These are phyloP conservation scores for Drosophila nebulosa DNA, from an alignment of 1,140 invertebrate genomes.

Conservation along the genomic window DNA sequence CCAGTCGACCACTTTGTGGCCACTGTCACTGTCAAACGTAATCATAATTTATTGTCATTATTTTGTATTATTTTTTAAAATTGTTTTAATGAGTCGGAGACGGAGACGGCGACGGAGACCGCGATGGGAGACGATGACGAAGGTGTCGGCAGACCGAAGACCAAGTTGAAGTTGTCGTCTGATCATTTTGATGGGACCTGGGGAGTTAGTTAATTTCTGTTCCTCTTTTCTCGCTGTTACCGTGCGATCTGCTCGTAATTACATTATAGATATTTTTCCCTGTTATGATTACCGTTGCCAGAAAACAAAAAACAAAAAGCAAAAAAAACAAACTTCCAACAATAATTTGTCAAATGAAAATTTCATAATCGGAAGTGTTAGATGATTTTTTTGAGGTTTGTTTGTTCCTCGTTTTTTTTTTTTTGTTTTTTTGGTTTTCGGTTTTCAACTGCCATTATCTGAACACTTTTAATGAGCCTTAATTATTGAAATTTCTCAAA, in stretches of 20 bases:
- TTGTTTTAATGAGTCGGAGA: conserved; percentile 74
- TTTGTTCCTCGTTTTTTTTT: conserved; percentile 7
- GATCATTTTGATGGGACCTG: conserved; percentile 43
- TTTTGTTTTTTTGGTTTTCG: neutral
- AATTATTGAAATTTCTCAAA: conserved; percentile 78
- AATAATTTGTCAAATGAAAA: conserved; percentile 67
- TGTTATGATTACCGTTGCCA: conserved; percentile 63
- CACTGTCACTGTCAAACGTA: conserved; percentile 78
- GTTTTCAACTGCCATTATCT: conserved; percentile 42
- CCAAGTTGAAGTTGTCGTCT: conserved; percentile 20
- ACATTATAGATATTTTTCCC: conserved; percentile 77
- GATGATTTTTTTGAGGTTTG: no score
- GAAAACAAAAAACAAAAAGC: conserved; percentile 5
- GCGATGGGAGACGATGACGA: conserved; percentile 5
- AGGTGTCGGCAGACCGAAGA: neutral
- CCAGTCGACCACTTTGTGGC: conserved; percentile 46
- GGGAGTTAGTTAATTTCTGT: conserved; percentile 9
- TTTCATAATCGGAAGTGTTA: conserved; percentile 77
- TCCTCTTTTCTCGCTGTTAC: conserved; percentile 49
- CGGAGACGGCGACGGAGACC: conserved; percentile 22
- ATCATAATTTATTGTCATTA: conserved; percentile 80
- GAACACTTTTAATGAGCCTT: conserved; percentile 66
- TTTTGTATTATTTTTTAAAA: conserved; percentile 80
- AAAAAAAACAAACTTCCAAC: conserved; percentile 6
- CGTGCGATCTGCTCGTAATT: conserved; percentile 70